These are phyloP conservation scores for Onychostoma macrolepis DNA, from an alignment of 2,113 vertebrate species.

Conservation along the genomic window DNA sequence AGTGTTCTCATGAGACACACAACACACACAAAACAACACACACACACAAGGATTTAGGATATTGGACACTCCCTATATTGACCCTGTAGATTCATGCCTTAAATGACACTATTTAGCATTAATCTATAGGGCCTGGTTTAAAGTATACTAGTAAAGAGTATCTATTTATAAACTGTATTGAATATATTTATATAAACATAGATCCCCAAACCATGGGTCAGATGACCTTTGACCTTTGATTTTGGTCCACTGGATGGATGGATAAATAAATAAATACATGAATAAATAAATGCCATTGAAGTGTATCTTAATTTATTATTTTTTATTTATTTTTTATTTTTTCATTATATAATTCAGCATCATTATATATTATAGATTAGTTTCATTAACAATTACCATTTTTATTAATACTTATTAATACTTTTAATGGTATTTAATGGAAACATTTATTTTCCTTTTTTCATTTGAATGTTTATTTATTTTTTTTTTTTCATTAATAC, in stretches of 20 bases:
- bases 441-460: not conserved
- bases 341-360: not conserved
- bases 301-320: not conserved
- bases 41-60: constrained; percentile 54
- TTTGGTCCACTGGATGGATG: too few relatives aligned
- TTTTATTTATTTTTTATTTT: not conserved
- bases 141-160: not conserved
- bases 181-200: not conserved
- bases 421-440: too few relatives aligned
- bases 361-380: not conserved
- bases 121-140: not conserved
- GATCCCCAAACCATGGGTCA: not conserved
- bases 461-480: not conserved
- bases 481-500: not conserved
- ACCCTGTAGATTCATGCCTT: not conserved
- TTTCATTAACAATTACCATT: too few relatives aligned
- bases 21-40: constrained; percentile 74
- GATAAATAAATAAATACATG: too few relatives aligned
- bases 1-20: constrained; percentile 88
- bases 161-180: not conserved
- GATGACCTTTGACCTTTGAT: too few relatives aligned
- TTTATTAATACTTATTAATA: not conserved
- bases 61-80: constrained; percentile 59
- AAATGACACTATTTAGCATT: not conserved
- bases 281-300: not conserved